These are phyloP conservation scores for Parapsyche elsis DNA, from an alignment of 1,140 invertebrate species.

Conservation along the genomic window DNA sequence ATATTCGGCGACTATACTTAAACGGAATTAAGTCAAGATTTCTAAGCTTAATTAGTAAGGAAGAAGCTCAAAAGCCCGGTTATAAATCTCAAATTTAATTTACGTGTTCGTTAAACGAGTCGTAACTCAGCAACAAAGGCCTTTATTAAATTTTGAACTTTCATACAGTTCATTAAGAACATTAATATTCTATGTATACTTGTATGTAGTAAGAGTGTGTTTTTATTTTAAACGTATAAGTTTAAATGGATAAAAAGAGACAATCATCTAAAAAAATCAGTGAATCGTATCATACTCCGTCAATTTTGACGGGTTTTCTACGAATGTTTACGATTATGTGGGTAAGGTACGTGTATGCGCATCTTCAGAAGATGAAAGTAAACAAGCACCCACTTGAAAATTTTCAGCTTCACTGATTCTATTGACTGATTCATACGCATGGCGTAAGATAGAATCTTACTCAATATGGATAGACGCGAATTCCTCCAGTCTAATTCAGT, in stretches of 20 bases:
- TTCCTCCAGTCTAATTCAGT: no score
- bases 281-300: no score
- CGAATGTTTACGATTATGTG: no score
- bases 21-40: constrained; percentile 9
- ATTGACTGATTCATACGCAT: constrained; percentile 17
- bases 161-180: no score
- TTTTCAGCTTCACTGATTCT: constrained; percentile 11
- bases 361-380: not conserved
- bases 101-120: constrained; percentile 11
- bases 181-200: no score
- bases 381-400: not conserved
- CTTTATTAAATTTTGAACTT: constrained; percentile 1
- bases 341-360: not conserved
- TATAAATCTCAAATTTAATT: constrained; percentile 31
- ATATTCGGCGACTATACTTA: no score
- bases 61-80: constrained; percentile 33
- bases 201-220: no score
- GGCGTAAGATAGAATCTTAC: not conserved
- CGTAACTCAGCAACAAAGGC: not conserved
- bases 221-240: no score
- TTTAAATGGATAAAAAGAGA: no score
- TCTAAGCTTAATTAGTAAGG: constrained; percentile 25
- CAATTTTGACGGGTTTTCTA: no score
- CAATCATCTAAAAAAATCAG: no score
- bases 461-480: no score